Percentiles rank a stretch among this genome's conserved stretches.
phyloP scores from a whole-genome alignment of 2,113 vertebrate genomes.

The Petrocephalus microphthalmus region DNA sequence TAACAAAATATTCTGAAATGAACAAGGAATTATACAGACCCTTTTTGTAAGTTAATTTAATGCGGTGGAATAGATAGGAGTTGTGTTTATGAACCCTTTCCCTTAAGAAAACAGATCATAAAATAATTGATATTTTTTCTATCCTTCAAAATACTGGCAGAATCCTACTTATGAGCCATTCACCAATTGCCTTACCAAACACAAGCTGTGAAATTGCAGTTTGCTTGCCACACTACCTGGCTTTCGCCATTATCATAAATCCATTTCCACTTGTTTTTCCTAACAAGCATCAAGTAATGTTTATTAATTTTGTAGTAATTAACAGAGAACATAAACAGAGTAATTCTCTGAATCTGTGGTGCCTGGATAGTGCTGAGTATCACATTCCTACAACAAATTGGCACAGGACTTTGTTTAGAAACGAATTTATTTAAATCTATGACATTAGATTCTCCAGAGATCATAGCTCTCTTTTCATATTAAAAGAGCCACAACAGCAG shows the following conservation, averaged over 20 bases:
- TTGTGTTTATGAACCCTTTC: background rate
- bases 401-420: background rate
- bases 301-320: background rate
- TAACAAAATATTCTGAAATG: no score
- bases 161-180: background rate
- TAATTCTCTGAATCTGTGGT: background rate
- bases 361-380: background rate
- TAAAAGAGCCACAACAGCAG: background rate
- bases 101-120: background rate
- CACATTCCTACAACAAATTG: background rate
- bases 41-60: background rate
- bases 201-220: background rate
- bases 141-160: background rate
- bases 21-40: background rate
- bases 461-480: background rate
- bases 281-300: background rate
- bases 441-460: background rate
- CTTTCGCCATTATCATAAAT: background rate
- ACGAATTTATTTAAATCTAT: background rate
- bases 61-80: background rate
- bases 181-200: background rate
- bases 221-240: background rate
- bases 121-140: background rate
- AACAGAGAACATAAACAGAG: background rate
- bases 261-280: background rate